Evolutionary conservation across 2,797 vertebrate species (phyloP), one percentile per base, ranked within the genome.

Genomic region (Pseudocheirus occidentalis): DNA sequence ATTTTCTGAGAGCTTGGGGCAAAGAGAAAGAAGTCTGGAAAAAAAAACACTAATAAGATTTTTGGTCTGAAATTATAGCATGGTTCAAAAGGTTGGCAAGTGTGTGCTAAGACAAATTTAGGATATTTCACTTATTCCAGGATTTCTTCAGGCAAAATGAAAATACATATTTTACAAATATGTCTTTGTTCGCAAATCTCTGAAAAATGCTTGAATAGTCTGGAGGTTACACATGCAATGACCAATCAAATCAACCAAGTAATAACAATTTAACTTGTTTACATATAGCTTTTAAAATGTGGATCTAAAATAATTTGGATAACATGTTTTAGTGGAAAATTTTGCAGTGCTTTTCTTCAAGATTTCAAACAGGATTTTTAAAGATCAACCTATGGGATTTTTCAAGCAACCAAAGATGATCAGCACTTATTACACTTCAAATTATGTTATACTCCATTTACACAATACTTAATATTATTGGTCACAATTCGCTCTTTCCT

Each of bases 131-230:
- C 5, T 90, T 53, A 95, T 0, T 5, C 12, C 66, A 66, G 21
- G 53, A 1, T 95, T 96, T 96, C 93, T 95, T 90, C 93, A 56
- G 96, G 93, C 46, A 97, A 96, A 95, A 91, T 54, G n/a, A 34
- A 96, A 95, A 92, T 90, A 24, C 50, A 87, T 31, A 31, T 24
- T 94, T 95, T 81, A 96, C 40, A 96, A 97, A 91, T 4, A 12
- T 13, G 0, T 28, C 92, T 57, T 29, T 87, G 28, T 96, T 97
- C 56, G 90, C 56, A 94, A 57, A 31, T 73, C 34, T 93, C 94
- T 93, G 93, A 94, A 62, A 95, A 92, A 73, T 96, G 91, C 94
- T 94, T 95, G 0, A 1, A 95, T n/a, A 14, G 56, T 56, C 5
- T 92, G 91, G 87, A 29, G 91, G 96, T 9, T 1, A 28, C 5